Evolutionary conservation across 2,888 invertebrate genomes (phyloP), one percentile per base, ranked within the genome.

Genomic region (Anoncus sp.): DNA sequence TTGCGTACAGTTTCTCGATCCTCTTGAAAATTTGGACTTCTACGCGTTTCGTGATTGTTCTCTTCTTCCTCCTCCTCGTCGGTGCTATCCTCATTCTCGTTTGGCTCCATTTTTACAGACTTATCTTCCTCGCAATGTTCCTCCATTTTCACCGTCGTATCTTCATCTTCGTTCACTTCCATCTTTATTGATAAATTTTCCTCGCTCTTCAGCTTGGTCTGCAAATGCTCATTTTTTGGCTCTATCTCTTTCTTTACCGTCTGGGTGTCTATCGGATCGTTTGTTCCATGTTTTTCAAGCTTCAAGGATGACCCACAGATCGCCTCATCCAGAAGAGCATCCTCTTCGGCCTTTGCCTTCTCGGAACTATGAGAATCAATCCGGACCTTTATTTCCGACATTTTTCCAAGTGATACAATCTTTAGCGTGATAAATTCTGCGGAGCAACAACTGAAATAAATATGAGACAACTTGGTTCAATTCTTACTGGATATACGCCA

Each of bases 251-350:
- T n/a, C n/a, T n/a, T n/a, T n/a, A n/a, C n/a, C n/a, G n/a, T n/a
- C n/a, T n/a, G n/a, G n/a, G n/a, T n/a, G n/a, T 27, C 43, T 7
- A n/a, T 49, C n/a, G 31, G 12, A 14, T 67, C 62, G 9, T 31
- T 47, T 18, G 63, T 20, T 7, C 72, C 27, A 10, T 79, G 53
- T 45, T 79, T 75, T n/a, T 31, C 73, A 0, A 76, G 38, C 10
- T 75, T 71, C 5, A 55, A 51, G 6, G 74, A 70, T 12, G 77
- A 65, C 77, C 82, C 82, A 38, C 84, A 84, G 51, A 87, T 72
- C 1, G 82, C 85, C 74, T 86, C 85, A 10, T 87, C 81, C 7
- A 87, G 57, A 20, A 87, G 82, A n/a, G 81, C 82, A 69, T 87
- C 84, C 16, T 87, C 86, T 31, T 86, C 85, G 0, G 72, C 80